Conservation (phyloP, 2,888 invertebrate genomes). For the Petrolisthes cinctipes region DNA sequence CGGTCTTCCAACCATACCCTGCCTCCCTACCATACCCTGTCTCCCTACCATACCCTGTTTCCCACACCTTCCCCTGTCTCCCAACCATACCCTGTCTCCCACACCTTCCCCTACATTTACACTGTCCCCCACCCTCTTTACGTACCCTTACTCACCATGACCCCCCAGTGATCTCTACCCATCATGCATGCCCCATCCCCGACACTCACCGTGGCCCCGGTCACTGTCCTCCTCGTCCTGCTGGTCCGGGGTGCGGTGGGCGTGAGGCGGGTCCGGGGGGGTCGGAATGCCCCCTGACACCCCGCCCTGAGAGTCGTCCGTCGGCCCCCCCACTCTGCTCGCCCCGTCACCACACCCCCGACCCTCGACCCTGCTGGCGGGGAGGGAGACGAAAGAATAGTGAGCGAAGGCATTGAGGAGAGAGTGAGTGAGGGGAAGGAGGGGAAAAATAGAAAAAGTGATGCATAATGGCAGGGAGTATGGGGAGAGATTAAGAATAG, state of each 20-base stretch:
- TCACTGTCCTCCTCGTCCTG: constrained; percentile 58
- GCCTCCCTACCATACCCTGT: not conserved
- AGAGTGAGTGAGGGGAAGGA: constrained; percentile 11
- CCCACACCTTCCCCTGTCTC: not conserved
- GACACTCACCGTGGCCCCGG: constrained; percentile 53
- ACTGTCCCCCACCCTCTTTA: not conserved
- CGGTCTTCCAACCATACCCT: not conserved
- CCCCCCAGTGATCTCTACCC: not conserved
- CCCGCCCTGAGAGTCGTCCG: constrained; percentile 37
- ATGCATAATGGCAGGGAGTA: not conserved
- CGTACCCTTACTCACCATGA: not conserved
- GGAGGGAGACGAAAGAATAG: not conserved
- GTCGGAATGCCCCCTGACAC: constrained; percentile 56
- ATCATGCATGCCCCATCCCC: not conserved
- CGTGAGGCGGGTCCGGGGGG: constrained; percentile 64
- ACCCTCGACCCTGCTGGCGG: constrained; percentile 56
- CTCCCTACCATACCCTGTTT: constrained; percentile 5
- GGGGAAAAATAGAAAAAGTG: constrained; percentile 8
- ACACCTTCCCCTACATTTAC: not conserved
- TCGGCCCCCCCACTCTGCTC: constrained; percentile 46
- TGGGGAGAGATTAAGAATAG: not conserved
- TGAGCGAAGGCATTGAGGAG: not conserved
- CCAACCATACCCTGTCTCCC: constrained; percentile 3
- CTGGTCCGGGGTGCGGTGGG: constrained; percentile 45
- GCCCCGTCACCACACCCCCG: constrained; percentile 65